Conservation (phyloP, 92 coral and sea anemone species). For the Porites rus region DNA sequence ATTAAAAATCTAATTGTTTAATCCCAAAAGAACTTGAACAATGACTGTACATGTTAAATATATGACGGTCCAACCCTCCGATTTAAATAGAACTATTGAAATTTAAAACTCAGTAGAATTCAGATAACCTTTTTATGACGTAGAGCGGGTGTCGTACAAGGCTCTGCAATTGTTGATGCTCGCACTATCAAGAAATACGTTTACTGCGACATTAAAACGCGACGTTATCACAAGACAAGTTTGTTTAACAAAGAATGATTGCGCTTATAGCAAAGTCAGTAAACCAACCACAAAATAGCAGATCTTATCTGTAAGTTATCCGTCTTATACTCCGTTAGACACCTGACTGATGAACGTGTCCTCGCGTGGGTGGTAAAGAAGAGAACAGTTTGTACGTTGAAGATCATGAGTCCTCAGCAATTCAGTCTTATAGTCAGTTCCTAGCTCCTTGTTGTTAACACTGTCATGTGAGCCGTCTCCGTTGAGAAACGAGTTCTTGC, state of each 20-base stretch:
- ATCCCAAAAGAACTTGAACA: slow-evolving; percentile 29
- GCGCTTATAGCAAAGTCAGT: slow-evolving; percentile 10
- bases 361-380: not conserved
- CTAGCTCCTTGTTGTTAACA: not conserved
- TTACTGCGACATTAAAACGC: not conserved
- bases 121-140: not conserved
- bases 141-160: not conserved
- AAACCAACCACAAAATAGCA: slow-evolving; percentile 17
- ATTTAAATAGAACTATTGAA: not conserved
- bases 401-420: not conserved
- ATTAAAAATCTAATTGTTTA: slow-evolving; percentile 15
- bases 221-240: slow-evolving; percentile 19
- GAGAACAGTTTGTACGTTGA: not conserved
- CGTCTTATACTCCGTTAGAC: slow-evolving; percentile 24
- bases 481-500: not conserved
- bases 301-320: slow-evolving; percentile 34
- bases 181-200: not conserved
- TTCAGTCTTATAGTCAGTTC: not conserved
- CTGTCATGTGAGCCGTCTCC: not conserved
- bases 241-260: slow-evolving; percentile 18
- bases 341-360: slow-evolving; percentile 25
- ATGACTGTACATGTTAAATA: slow-evolving; percentile 10
- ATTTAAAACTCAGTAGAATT: not conserved
- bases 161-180: not conserved
- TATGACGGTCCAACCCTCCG: not conserved